Evolutionary conservation across 2,888 invertebrate genomes (phyloP).

Genomic region (Orchestes rusci): DNA sequence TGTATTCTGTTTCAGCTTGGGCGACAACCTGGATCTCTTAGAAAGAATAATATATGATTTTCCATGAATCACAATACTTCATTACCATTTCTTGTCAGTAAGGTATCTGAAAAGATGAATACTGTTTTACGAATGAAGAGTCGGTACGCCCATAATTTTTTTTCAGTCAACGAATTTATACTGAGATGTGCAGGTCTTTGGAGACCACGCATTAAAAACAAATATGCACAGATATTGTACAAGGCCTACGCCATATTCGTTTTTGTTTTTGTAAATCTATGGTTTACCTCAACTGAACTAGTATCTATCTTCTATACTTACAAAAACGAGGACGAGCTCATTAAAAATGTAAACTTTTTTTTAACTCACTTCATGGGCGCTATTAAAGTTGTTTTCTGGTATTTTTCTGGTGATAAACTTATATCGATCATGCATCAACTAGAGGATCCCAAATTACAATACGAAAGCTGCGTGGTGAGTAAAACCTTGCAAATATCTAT

Average conservation of each 20-base stretch:
- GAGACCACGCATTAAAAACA: slow-evolving; percentile 31
- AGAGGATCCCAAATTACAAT: slow-evolving; percentile 31
- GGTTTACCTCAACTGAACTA: slow-evolving; percentile 36
- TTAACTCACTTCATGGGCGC: slow-evolving; percentile 38
- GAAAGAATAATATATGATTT: no score
- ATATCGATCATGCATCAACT: slow-evolving; percentile 30
- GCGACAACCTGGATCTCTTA: no score
- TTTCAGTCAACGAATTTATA: slow-evolving; percentile 35
- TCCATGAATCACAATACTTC: no score
- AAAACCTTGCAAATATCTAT: not conserved
- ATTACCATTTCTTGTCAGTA: no score
- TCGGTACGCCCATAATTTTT: slow-evolving; percentile 33
- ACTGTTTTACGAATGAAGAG: no score
- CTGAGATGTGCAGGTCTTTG: slow-evolving; percentile 35
- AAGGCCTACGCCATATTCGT: slow-evolving; percentile 31
- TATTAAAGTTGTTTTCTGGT: slow-evolving; percentile 36
- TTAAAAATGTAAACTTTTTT: slow-evolving; percentile 38
- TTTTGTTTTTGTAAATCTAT: slow-evolving; percentile 35
- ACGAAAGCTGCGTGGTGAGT: slow-evolving; percentile 26
- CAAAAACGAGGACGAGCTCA: slow-evolving; percentile 31
- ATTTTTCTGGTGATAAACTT: slow-evolving; percentile 28
- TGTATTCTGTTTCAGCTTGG: no score
- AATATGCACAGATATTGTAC: slow-evolving; percentile 27
- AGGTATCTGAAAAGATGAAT: no score
- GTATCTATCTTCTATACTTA: slow-evolving; percentile 33